These are phyloP conservation scores for Callospermophilus lateralis DNA, from an alignment of 2,113 vertebrate species.

Conservation along the genomic window DNA sequence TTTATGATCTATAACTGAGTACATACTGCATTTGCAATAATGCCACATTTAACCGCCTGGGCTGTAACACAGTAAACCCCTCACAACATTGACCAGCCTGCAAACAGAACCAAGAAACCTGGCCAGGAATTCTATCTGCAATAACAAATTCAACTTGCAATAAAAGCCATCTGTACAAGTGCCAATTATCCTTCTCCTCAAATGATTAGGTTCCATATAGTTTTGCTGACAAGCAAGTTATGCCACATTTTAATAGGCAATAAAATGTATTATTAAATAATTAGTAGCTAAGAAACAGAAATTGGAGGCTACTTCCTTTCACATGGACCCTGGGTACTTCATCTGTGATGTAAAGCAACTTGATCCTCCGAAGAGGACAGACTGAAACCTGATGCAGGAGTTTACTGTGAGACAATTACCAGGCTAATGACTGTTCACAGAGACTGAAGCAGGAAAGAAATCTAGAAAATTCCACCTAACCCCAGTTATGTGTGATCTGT, in stretches of 20 bases:
- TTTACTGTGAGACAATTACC: constrained; percentile 90
- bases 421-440: constrained; percentile 87
- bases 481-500: constrained; percentile 87
- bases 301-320: constrained; percentile 89
- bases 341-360: constrained; percentile 88
- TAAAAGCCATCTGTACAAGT: constrained; percentile 88
- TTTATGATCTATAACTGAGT: constrained; percentile 65
- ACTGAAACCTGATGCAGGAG: constrained; percentile 88
- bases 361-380: constrained; percentile 86
- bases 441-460: constrained; percentile 86
- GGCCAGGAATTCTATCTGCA: constrained; percentile 77
- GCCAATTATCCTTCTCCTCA: constrained; percentile 89
- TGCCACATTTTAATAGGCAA: constrained; percentile 91
- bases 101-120: constrained; percentile 76
- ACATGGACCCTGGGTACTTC: constrained; percentile 85
- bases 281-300: constrained; percentile 91
- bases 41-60: constrained; percentile 43
- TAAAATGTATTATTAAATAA: constrained; percentile 93
- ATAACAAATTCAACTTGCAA: constrained; percentile 83
- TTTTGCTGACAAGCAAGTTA: constrained; percentile 92
- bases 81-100: constrained; percentile 68
- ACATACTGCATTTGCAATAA: constrained; percentile 33
- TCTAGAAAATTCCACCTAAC: constrained; percentile 89
- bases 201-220: constrained; percentile 87
- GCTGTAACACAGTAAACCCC: constrained; percentile 58